Evolutionary conservation across 2,888 invertebrate species (phyloP).

Genomic region (Aromia moschata): DNA sequence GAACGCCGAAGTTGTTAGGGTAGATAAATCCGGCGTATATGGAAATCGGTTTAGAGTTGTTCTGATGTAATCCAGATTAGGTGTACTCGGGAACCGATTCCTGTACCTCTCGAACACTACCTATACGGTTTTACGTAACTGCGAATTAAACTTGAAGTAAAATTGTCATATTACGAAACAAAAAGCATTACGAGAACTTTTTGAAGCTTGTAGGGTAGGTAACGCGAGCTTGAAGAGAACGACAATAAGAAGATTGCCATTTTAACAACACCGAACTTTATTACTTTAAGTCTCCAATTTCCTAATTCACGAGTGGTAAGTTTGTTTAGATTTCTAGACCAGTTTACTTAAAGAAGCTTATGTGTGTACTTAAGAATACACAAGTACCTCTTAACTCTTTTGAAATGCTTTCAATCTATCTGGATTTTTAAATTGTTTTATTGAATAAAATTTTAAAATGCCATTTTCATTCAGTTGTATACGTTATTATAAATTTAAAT

Average conservation of each 20-base stretch:
- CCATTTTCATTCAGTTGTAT: too few species aligned
- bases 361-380: too few species aligned
- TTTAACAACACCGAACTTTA: constrained; percentile 30
- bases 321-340: too few species aligned
- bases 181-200: constrained; percentile 34
- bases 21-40: not conserved
- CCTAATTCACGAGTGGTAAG: not conserved
- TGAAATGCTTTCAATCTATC: too few species aligned
- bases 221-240: constrained; percentile 31
- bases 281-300: constrained; percentile 15
- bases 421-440: too few species aligned
- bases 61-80: not conserved
- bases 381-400: too few species aligned
- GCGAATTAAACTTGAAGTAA: constrained; percentile 8
- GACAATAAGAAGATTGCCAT: constrained; percentile 34
- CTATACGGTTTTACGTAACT: not conserved
- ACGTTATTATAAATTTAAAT: too few species aligned
- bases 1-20: too few species aligned
- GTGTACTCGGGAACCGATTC: not conserved
- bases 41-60: not conserved
- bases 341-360: too few species aligned
- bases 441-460: too few species aligned
- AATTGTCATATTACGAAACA: constrained; percentile 29
- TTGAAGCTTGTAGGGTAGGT: constrained; percentile 29
- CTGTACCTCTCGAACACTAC: too few species aligned